Evolutionary conservation across 2,888 invertebrate species (phyloP).

Genomic region (Zonitis immaculata): DNA sequence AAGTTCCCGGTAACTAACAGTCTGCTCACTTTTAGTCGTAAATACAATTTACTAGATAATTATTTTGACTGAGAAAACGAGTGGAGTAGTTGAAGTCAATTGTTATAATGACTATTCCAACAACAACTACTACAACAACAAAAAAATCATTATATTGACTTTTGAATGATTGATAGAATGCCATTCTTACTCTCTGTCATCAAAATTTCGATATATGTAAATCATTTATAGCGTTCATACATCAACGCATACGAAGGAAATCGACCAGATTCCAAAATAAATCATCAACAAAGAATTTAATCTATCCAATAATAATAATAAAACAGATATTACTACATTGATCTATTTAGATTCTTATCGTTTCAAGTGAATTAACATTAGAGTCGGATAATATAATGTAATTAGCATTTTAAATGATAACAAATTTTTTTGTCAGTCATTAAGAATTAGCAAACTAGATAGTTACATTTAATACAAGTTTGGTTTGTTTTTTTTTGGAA

Average conservation of each 20-base stretch:
- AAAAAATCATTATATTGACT: not conserved
- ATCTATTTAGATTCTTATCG: not conserved
- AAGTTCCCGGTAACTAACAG: conserved; percentile 3
- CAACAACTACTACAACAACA: not conserved
- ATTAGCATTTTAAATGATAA: not conserved
- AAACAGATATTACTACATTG: too few species aligned
- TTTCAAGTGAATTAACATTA: not conserved
- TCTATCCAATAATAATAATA: too few species aligned
- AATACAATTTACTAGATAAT: conserved; percentile 1
- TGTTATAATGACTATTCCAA: not conserved
- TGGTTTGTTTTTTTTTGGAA: too few species aligned
- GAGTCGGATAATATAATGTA: not conserved
- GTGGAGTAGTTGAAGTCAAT: not conserved
- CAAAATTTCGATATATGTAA: conserved; percentile 8
- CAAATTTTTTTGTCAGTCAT: not conserved
- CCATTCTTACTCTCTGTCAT: conserved; percentile 6
- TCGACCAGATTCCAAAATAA: not conserved
- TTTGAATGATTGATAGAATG: conserved; percentile 3
- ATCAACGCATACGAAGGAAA: conserved; percentile 10
- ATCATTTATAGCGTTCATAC: conserved; percentile 10
- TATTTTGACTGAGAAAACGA: conserved; percentile 2
- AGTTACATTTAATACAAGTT: not conserved
- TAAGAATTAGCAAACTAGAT: not conserved
- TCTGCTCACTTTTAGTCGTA: not conserved
- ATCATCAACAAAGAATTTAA: not conserved